Evolutionary conservation across 2,888 invertebrate species (phyloP).

Genomic region (Alloscopus bannaensis): DNA sequence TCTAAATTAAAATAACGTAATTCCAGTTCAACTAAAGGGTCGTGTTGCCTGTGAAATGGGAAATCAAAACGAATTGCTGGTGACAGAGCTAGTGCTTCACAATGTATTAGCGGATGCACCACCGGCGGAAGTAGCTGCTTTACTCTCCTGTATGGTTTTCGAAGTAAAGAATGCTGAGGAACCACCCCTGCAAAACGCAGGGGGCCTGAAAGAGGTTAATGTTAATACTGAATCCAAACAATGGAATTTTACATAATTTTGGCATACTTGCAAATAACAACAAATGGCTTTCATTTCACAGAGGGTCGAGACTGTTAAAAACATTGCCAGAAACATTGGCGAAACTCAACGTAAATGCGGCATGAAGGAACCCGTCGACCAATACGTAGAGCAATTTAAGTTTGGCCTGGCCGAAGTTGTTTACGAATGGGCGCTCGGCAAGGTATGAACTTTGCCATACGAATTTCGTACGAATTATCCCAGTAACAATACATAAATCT

Average conservation of each 20-base stretch:
- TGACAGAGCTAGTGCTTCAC: constrained; percentile 92
- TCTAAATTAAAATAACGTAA: background rate
- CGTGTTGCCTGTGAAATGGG: constrained; percentile 91
- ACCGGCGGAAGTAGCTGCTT: constrained; percentile 94
- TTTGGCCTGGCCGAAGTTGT: constrained; percentile 96
- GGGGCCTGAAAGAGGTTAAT: constrained; percentile 78
- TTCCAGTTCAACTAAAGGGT: constrained; percentile 85
- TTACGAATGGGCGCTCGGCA: constrained; percentile 95
- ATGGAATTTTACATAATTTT: too few species aligned
- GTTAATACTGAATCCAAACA: too few species aligned
- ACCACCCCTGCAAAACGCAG: constrained; percentile 79
- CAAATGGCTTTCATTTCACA: constrained; percentile 74
- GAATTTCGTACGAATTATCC: background rate
- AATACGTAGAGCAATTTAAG: constrained; percentile 83
- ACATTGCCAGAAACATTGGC: constrained; percentile 83
- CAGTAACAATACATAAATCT: background rate
- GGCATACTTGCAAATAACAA: too few species aligned
- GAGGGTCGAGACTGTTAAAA: constrained; percentile 84
- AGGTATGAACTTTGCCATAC: constrained; percentile 77
- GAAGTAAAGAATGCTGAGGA: constrained; percentile 85
- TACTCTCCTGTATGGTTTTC: constrained; percentile 94
- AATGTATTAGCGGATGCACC: constrained; percentile 90
- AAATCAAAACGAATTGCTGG: constrained; percentile 88
- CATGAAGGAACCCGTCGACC: constrained; percentile 77
- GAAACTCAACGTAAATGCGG: constrained; percentile 81